Evolutionary conservation across 2,888 invertebrate species (phyloP), one percentile per base, ranked within the genome.

Genomic region (Nezara viridula): DNA sequence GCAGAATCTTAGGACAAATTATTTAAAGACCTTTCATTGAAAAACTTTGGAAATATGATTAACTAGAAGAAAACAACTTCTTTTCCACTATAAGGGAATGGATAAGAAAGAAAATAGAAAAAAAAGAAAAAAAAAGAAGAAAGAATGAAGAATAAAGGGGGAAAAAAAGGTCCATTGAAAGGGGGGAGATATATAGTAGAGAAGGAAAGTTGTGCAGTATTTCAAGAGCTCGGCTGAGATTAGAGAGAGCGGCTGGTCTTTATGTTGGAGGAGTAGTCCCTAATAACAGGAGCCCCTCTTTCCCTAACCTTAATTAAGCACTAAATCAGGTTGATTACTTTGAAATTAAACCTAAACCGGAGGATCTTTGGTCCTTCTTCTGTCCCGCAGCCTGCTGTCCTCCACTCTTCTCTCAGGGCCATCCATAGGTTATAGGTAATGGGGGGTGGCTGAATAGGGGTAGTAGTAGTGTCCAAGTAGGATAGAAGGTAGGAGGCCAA

Each of bases 261-360:
- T 88, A 88, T 81, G 88, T 73, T 44, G 88, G 52, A 50, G 49
- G 52, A 40, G 60, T 21, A 88, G 44, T 44, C 27, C 44, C 47
- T 55, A 88, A 52, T 66, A 66, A 73, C 47, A 37, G 44, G 50
- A 24, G 24, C 52, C 52, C 52, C 50, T 86, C 88, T 77, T 49
- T 77, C 55, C 88, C 85, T 88, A 88, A 88, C 88, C 88, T 81
- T 88, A 88, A 88, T 88, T 88, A 88, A 88, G 81, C 88, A 88
- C 88, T 88, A 88, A 88, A 88, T 88, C 88, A 88, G 88, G 81
- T 88, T 88, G 88, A 85, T 88, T 88, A 88, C 88, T 88, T 81
- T 81, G 73, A 88, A 88, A 88, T 88, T 88, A 88, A 88, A 88
- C 73, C 66, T 88, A 88, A 88, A 88, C 66, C 60, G 24, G 60